These are phyloP conservation scores for Botrylloides violaceus DNA, from an alignment of 23 tunicate species.

Conservation along the genomic window DNA sequence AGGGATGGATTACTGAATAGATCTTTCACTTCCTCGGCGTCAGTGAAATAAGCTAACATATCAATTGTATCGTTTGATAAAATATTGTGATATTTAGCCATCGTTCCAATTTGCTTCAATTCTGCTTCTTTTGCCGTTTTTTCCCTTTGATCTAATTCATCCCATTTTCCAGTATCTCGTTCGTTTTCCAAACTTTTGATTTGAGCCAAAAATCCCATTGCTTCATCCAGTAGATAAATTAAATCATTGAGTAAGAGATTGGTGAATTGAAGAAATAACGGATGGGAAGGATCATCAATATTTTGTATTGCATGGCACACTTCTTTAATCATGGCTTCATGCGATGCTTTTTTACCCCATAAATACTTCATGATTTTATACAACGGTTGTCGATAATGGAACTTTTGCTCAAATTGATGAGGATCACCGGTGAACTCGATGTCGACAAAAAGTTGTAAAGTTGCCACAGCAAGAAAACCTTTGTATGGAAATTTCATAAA, in stretches of 20 bases:
- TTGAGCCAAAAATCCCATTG: conserved; percentile 41
- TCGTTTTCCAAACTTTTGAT: conserved; percentile 34
- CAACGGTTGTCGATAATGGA: conserved; percentile 62
- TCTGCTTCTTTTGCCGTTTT: conserved; percentile 33
- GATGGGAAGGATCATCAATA: conserved; percentile 56
- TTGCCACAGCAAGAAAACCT: conserved; percentile 21
- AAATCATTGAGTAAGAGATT: conserved; percentile 70
- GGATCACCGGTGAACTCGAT: conserved; percentile 45
- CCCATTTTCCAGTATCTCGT: conserved; percentile 40
- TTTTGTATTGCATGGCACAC: conserved; percentile 17
- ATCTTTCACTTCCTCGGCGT: conserved; percentile 19
- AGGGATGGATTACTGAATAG: conserved; percentile 45
- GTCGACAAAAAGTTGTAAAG: conserved; percentile 54
- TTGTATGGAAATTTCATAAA: conserved; percentile 23
- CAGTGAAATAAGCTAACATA: conserved; percentile 28
- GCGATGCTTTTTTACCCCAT: conserved; percentile 29
- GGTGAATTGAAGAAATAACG: conserved; percentile 52
- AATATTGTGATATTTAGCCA: conserved; percentile 40
- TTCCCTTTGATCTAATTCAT: conserved; percentile 28
- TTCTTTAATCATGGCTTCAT: background rate
- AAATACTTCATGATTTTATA: conserved; percentile 61
- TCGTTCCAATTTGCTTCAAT: conserved; percentile 18
- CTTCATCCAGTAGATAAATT: conserved; percentile 60
- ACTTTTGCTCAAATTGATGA: conserved; percentile 57
- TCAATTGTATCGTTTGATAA: conserved; percentile 62